Conservation (phyloP, 2,113 vertebrate species). For the Dryoscopus gambensis region DNA sequence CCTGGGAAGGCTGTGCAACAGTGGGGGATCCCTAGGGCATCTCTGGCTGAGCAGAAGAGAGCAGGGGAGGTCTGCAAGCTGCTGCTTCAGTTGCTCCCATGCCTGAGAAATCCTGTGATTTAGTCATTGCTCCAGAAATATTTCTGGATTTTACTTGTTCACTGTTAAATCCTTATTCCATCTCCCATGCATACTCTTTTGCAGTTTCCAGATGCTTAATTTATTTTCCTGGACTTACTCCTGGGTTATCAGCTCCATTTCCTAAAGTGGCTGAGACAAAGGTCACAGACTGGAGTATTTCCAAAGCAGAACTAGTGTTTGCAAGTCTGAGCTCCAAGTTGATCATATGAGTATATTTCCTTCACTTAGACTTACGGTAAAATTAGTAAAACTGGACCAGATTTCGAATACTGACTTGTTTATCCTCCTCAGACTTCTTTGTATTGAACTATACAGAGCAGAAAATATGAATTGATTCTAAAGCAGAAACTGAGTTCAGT, state of each 20-base stretch:
- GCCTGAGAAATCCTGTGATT: not conserved
- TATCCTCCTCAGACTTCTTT: not conserved
- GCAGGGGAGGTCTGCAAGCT: not conserved
- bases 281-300: not conserved
- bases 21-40: not conserved
- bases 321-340: not conserved
- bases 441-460: not conserved
- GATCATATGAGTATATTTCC: not conserved
- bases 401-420: not conserved
- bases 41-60: not conserved
- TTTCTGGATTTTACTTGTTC: not conserved
- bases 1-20: not conserved
- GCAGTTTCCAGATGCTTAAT: not conserved
- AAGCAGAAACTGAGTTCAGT: not conserved
- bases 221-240: not conserved
- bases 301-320: not conserved
- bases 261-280: not conserved
- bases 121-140: not conserved
- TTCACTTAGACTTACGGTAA: not conserved
- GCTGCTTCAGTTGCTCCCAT: not conserved
- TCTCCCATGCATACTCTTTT: not conserved
- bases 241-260: not conserved
- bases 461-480: not conserved
- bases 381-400: not conserved
- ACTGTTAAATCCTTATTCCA: not conserved